A percentile compares a stretch with the other conserved stretches of the same genome.
phyloP scores from a whole-genome alignment of 2,888 invertebrate species.

The Erebia epiphron region DNA sequence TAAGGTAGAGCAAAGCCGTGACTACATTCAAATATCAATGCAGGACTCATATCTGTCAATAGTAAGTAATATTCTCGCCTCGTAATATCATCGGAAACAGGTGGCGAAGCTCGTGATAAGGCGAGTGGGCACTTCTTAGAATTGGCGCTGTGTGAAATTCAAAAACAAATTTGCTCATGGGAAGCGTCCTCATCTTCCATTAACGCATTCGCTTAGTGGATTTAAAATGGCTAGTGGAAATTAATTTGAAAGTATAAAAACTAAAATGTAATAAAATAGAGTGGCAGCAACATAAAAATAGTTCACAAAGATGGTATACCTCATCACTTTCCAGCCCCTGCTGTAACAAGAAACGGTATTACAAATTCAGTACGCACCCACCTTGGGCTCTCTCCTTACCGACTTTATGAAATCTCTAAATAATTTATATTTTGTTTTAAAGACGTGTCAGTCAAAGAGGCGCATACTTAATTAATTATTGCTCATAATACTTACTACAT shows the following conservation, averaged over 20 bases:
- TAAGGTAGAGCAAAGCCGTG: constrained; percentile 41
- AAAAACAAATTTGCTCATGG: constrained; percentile 73
- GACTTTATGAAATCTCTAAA: constrained; percentile 42
- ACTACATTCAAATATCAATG: constrained; percentile 38
- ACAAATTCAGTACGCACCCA: constrained; percentile 83
- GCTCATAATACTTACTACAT: constrained; percentile 32
- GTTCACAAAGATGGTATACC: constrained; percentile 87
- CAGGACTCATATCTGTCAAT: constrained; percentile 35
- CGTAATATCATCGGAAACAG: constrained; percentile 38
- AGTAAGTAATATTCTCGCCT: constrained; percentile 36
- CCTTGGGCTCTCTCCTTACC: constrained; percentile 75
- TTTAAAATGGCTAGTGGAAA: constrained; percentile 77
- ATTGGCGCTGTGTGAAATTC: constrained; percentile 64
- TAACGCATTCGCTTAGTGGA: constrained; percentile 77
- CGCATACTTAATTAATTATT: constrained; percentile 26
- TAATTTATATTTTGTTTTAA: constrained; percentile 33
- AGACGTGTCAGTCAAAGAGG: constrained; percentile 26
- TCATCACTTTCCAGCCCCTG: constrained; percentile 97
- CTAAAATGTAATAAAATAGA: constrained; percentile 77
- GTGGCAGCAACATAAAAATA: constrained; percentile 83
- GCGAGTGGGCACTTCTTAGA: constrained; percentile 66
- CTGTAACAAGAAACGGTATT: constrained; percentile 87
- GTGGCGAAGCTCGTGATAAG: constrained; percentile 67
- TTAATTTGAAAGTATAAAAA: constrained; percentile 77
- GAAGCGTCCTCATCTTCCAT: constrained; percentile 81